Conservation (phyloP, 2,888 invertebrate species). For the Lepeophtheirus nordmannii region DNA sequence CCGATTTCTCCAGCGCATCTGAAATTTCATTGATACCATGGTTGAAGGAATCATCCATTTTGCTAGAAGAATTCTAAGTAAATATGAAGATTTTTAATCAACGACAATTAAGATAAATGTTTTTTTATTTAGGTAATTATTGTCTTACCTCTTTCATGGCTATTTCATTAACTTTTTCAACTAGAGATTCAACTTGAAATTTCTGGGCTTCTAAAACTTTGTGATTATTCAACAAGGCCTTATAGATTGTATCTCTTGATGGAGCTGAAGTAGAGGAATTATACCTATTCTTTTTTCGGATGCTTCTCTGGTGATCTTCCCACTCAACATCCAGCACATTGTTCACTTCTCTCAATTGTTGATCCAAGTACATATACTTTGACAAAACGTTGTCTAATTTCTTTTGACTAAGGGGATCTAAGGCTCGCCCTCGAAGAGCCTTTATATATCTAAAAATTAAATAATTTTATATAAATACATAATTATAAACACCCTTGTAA, state of each 20-base stretch:
- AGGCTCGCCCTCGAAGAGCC: background rate
- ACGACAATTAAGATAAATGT: too few species aligned
- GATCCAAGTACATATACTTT: conserved; percentile 45
- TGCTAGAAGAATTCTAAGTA: background rate
- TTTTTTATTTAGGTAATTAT: too few species aligned
- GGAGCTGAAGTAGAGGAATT: conserved; percentile 37
- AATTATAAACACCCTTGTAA: background rate
- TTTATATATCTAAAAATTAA: conserved; percentile 7
- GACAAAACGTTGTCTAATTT: conserved; percentile 1
- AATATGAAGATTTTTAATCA: background rate
- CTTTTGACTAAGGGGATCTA: conserved; percentile 15
- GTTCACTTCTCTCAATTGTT: conserved; percentile 54
- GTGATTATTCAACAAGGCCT: conserved; percentile 56
- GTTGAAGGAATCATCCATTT: too few species aligned
- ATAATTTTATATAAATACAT: background rate
- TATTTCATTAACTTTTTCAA: background rate
- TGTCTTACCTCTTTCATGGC: too few species aligned
- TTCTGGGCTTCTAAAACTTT: conserved; percentile 48
- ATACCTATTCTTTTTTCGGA: conserved; percentile 34
- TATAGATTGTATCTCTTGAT: conserved; percentile 58
- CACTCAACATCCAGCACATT: conserved; percentile 58
- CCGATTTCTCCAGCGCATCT: too few species aligned
- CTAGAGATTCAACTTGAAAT: background rate
- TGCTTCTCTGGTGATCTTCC: conserved; percentile 47
- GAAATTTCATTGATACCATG: too few species aligned